These are phyloP conservation scores for Hycleus phaleratus DNA, from an alignment of 1,140 invertebrate genomes.

Conservation along the genomic window DNA sequence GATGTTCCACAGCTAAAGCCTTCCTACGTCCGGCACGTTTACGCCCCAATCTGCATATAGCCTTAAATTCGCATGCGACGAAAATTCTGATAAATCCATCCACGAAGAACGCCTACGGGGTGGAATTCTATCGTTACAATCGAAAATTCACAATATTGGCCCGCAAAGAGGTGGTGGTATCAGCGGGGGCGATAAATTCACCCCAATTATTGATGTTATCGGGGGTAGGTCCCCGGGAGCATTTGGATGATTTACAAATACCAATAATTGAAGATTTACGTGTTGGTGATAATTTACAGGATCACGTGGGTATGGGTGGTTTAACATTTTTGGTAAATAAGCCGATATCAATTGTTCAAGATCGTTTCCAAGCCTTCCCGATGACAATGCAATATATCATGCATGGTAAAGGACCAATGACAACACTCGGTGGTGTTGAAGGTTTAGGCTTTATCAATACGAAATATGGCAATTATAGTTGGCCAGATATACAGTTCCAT, in stretches of 20 bases:
- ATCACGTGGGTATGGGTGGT: conserved; percentile 75
- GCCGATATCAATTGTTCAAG: conserved; percentile 69
- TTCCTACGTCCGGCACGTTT: conserved; percentile 73
- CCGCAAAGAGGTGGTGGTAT: conserved; percentile 68
- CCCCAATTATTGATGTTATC: conserved; percentile 82
- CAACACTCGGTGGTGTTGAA: conserved; percentile 74
- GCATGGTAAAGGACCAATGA: conserved; percentile 73
- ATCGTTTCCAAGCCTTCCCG: conserved; percentile 59
- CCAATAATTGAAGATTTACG: conserved; percentile 64
- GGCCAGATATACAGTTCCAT: conserved; percentile 80
- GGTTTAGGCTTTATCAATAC: conserved; percentile 80
- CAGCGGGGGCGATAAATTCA: conserved; percentile 71
- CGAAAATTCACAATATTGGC: conserved; percentile 52
- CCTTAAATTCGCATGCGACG: conserved; percentile 68
- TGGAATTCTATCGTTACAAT: conserved; percentile 67
- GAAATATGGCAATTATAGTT: conserved; percentile 59
- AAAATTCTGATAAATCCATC: conserved; percentile 61
- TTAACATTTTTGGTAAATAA: conserved; percentile 70
- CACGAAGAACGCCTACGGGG: conserved; percentile 63
- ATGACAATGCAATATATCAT: conserved; percentile 73
- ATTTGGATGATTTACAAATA: conserved; percentile 63
- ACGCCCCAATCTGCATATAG: conserved; percentile 70
- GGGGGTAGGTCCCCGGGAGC: conserved; percentile 71
- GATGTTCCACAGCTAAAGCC: conserved; percentile 86
- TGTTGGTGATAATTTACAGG: conserved; percentile 69